Evolutionary conservation across 53 echinoderm and acorn worm genomes (phyloP).

Genomic region (Echinometra lucunter): DNA sequence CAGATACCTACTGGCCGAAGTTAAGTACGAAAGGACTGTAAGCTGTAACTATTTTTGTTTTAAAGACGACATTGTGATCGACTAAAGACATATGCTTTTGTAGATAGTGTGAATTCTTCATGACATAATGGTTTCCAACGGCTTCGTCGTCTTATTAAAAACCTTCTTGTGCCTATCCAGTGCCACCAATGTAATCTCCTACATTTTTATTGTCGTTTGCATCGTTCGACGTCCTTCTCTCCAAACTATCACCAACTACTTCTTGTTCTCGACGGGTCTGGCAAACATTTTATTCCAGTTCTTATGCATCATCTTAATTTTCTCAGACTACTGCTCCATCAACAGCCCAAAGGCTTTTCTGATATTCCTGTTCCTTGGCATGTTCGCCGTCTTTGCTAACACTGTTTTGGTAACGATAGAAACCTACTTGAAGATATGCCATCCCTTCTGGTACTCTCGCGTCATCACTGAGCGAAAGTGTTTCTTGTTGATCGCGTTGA

Average conservation of each 20-base stretch:
- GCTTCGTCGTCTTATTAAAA: neutral
- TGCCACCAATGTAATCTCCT: neutral
- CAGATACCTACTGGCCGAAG: too few species aligned
- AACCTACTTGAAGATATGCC: constrained; percentile 46
- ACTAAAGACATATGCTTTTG: too few species aligned
- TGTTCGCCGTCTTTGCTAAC: neutral
- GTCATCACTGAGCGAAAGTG: neutral
- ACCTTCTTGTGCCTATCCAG: neutral
- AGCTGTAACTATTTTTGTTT: too few species aligned
- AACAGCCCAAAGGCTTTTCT: neutral
- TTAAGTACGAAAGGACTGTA: too few species aligned
- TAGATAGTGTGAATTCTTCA: too few species aligned
- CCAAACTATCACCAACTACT: constrained; percentile 51
- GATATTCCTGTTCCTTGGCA: neutral
- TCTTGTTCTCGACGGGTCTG: constrained; percentile 35
- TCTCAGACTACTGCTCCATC: neutral
- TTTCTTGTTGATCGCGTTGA: neutral
- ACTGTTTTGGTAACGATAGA: constrained; percentile 43
- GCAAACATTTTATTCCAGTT: constrained; percentile 28
- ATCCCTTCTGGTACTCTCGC: constrained; percentile 31
- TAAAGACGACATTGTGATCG: too few species aligned
- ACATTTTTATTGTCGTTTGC: constrained; percentile 31
- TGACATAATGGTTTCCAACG: too few species aligned
- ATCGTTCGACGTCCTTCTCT: constrained; percentile 33
- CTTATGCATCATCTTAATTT: neutral